Conservation (phyloP, 2,888 invertebrate species). For the Zygothrica quintamaculata region DNA sequence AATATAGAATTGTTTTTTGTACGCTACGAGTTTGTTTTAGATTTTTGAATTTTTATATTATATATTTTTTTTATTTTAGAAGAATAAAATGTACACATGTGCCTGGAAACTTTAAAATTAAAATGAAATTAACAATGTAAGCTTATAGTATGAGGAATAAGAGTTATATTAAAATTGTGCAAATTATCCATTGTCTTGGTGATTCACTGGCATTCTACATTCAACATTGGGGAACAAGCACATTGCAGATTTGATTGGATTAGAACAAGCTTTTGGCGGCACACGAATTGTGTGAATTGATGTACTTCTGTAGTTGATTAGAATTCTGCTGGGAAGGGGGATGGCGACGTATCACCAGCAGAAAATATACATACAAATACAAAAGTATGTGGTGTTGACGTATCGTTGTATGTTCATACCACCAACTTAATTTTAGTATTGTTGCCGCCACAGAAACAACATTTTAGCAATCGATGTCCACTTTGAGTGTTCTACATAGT, state of each 20-base stretch:
- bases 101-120: too few relatives aligned
- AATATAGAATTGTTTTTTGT: too few relatives aligned
- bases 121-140: too few relatives aligned
- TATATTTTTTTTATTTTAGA: too few relatives aligned
- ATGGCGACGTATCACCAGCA: background rate
- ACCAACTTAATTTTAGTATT: slow-evolving; percentile 39
- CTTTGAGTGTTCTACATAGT: slow-evolving; percentile 3
- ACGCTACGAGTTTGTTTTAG: too few relatives aligned
- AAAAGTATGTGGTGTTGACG: slow-evolving; percentile 61
- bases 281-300: slow-evolving; percentile 64
- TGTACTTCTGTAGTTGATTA: slow-evolving; percentile 66
- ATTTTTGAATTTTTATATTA: too few relatives aligned
- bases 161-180: too few relatives aligned
- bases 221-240: slow-evolving; percentile 62
- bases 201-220: background rate
- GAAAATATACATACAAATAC: slow-evolving; percentile 3
- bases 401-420: slow-evolving; percentile 36
- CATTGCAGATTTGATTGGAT: slow-evolving; percentile 81
- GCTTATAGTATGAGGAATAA: too few relatives aligned
- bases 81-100: too few relatives aligned
- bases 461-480: slow-evolving; percentile 41
- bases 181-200: too few relatives aligned
- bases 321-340: slow-evolving; percentile 38
- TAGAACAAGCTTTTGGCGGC: slow-evolving; percentile 80
- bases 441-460: slow-evolving; percentile 37